Base-by-base conservation (phyloP, 2,888 invertebrate species). In the Scaptomyza caliginosa region DNA sequence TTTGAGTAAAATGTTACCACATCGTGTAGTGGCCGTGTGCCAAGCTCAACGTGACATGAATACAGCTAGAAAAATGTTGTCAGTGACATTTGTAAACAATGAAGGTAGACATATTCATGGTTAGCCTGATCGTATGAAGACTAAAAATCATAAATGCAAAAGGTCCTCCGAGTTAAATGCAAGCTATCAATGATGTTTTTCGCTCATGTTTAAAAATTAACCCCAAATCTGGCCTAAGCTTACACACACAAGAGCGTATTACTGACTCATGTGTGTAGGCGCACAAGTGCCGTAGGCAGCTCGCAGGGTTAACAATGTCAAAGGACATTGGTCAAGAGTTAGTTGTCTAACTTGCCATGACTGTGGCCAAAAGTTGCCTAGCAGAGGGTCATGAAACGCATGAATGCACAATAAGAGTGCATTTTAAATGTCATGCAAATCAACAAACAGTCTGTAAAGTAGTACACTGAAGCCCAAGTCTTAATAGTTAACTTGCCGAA, bases 81-180 rank as follows among this genome's bases (percentile, higher is more conserved):
- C 21, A 34, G 62, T 40, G 60, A 49, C 49, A 50, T 30, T 42
- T 62, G 28, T 39, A 63, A 63, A 46, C 51, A 63, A 64, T 51
- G 16, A 34, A 52, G 46, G 34, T 52, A 64, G 50, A 52, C 42
- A 62, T 50, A 63, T 51, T 63, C 51, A 51, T 48, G 42, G 32
- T 23, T 50, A 16, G 43, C 38, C 49, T 32, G 10, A 30, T 5
- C n/a, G 8, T 28, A 19, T 36, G 4, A 8, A 28, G 30, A 32
- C 6, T 7, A 13, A 26, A 26, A 10, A 26, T 2, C 10, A 2
- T 8, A 26, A 26, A 8, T 7, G 26, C 8, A 8, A 8, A 26
- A 30, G n/a, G n/a, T 32, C 13, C 4, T 13, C 2, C 4, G 32
- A 0, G 2, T 16, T 32, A 1, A 32, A 32, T 2, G 3, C 1